These are phyloP conservation scores for Sarcophaga peregrina DNA, from an alignment of 1,140 invertebrate genomes.

Conservation along the genomic window DNA sequence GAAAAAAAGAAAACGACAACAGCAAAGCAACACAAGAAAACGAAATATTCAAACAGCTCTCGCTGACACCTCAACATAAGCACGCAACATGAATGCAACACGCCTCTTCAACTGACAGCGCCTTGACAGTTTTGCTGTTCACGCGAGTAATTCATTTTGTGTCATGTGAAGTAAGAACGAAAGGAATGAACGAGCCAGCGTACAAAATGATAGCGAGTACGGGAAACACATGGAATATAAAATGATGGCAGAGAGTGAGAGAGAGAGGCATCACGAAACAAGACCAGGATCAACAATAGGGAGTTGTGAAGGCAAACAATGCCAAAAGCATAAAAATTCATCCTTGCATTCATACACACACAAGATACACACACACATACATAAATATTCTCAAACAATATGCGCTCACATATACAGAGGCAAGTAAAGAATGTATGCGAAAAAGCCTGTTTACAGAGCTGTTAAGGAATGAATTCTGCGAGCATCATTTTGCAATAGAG, in stretches of 20 bases:
- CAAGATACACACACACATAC: too few species aligned
- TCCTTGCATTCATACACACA: background rate
- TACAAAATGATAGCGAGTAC: too few species aligned
- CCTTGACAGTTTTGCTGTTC: conserved; percentile 66
- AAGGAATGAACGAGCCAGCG: background rate
- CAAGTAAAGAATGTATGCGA: too few species aligned
- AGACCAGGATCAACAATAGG: conserved; percentile 27
- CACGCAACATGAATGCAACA: conserved; percentile 44
- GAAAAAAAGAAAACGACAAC: background rate
- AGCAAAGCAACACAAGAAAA: conserved; percentile 12
- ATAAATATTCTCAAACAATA: too few species aligned
- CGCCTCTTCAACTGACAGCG: conserved; percentile 58
- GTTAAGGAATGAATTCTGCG: too few species aligned
- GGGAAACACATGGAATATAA: background rate
- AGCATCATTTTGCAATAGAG: too few species aligned
- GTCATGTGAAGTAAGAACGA: conserved; percentile 47
- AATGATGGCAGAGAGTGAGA: background rate
- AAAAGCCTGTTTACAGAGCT: too few species aligned
- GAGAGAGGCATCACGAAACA: background rate
- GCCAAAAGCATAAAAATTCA: conserved; percentile 18
- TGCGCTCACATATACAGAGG: too few species aligned
- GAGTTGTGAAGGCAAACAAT: conserved; percentile 27
- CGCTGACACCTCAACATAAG: conserved; percentile 43
- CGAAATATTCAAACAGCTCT: conserved; percentile 44
- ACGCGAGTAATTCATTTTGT: conserved; percentile 66